Conservation (phyloP, 2,113 vertebrate species). For the Coryphaenoides rupestris region DNA sequence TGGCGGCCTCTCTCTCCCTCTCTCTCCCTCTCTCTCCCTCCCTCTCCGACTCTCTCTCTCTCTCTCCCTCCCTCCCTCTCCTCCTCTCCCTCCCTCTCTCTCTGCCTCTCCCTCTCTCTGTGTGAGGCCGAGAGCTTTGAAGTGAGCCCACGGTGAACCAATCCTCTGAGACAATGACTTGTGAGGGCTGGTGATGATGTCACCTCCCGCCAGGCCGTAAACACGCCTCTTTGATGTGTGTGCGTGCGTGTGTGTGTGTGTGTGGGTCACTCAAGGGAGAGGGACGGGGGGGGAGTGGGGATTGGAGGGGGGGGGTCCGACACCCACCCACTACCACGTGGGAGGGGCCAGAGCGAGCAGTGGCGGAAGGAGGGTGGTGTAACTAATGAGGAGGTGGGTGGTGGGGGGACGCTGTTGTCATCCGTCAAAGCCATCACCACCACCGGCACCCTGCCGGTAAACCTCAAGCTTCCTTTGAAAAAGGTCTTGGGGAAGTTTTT, state of each 20-base stretch:
- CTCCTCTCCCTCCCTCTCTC: no score
- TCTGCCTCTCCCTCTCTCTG: no score
- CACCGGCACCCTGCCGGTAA: background rate
- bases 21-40: no score
- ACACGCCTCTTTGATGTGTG: constrained; percentile 47
- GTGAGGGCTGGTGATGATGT: constrained; percentile 40
- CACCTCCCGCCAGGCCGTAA: constrained; percentile 45
- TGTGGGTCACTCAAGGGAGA: constrained; percentile 1
- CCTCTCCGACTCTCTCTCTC: no score
- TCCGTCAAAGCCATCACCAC: constrained; percentile 4
- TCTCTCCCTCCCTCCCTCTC: no score
- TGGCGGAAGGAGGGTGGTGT: constrained; percentile 26
- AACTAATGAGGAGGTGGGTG: constrained; percentile 49
- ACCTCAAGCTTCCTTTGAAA: constrained; percentile 7
- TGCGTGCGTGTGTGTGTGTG: constrained; percentile 34
- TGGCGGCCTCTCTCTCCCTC: background rate
- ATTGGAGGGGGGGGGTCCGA: background rate
- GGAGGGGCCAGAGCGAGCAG: constrained; percentile 25
- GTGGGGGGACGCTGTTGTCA: constrained; percentile 51
- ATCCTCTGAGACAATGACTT: constrained; percentile 43
- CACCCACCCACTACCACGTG: background rate
- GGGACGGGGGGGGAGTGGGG: constrained; percentile 22
- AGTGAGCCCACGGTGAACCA: constrained; percentile 28
- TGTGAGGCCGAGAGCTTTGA: constrained; percentile 16
- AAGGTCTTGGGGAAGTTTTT: background rate